Percentiles rank a stretch among this genome's conserved stretches.
phyloP scores from a whole-genome alignment of 2,888 invertebrate genomes.

The Drosophila cyrtoloma region DNA sequence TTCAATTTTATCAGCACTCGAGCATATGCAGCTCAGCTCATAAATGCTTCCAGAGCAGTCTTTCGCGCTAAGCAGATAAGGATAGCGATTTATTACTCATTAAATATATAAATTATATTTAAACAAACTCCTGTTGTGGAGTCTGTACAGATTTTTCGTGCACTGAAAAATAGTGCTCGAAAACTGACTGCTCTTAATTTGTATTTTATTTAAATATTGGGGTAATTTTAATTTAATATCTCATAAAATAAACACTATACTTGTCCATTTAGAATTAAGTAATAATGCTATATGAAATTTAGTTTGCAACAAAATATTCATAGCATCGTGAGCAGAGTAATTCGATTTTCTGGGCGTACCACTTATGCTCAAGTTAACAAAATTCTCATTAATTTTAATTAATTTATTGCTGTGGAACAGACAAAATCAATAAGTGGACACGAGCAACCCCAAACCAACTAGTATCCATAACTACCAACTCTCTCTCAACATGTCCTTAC shows the following conservation, averaged over 20 bases:
- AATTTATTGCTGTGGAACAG: constrained; percentile 29
- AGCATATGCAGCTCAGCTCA: constrained; percentile 28
- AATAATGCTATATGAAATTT: constrained; percentile 14
- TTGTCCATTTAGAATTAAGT: constrained; percentile 17
- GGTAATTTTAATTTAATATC: too few species aligned
- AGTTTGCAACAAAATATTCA: constrained; percentile 5
- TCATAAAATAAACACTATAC: too few species aligned
- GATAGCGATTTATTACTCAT: background rate
- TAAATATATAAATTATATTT: background rate
- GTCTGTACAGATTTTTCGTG: background rate
- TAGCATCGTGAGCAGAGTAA: background rate
- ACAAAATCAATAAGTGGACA: constrained; percentile 49
- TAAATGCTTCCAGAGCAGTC: constrained; percentile 24
- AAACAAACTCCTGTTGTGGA: background rate
- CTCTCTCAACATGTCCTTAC: background rate
- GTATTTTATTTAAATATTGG: background rate
- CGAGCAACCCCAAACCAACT: background rate
- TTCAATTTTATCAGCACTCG: constrained; percentile 36
- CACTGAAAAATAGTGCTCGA: background rate
- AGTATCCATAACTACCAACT: constrained; percentile 5
- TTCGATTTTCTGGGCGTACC: constrained; percentile 1
- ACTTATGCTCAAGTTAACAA: constrained; percentile 40
- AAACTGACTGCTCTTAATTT: background rate
- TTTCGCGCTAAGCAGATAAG: background rate
- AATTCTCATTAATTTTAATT: constrained; percentile 55